These are phyloP conservation scores for Laterallus jamaicensis DNA, from an alignment of 2,113 vertebrate species.

Conservation along the genomic window DNA sequence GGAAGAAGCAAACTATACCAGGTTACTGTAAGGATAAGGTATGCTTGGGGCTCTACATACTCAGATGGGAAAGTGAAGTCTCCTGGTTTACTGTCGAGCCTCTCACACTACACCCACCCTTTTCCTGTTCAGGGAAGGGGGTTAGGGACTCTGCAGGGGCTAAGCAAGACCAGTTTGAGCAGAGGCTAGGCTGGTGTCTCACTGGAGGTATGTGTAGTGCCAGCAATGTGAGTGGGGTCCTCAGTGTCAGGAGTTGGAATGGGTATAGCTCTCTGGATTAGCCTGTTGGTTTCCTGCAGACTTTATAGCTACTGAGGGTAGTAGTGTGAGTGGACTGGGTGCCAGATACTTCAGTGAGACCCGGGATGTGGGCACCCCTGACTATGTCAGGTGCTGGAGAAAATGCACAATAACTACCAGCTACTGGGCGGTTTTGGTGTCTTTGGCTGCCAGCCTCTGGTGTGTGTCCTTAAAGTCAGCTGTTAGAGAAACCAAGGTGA, in stretches of 20 bases:
- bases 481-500: background rate
- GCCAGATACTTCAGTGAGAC: background rate
- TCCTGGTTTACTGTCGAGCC: background rate
- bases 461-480: background rate
- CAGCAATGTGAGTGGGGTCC: background rate
- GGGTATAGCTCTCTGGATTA: background rate
- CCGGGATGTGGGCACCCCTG: background rate
- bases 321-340: background rate
- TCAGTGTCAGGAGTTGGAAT: background rate
- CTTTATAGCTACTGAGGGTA: background rate
- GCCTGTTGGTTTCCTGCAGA: background rate
- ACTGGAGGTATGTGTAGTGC: background rate
- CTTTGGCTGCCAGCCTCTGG: background rate
- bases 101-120: background rate
- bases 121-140: background rate
- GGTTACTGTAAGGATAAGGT: background rate
- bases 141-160: background rate
- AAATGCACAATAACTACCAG: background rate
- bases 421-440: background rate
- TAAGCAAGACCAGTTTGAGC: background rate
- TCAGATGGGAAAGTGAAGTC: accelerated
- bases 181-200: background rate
- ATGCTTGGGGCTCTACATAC: background rate
- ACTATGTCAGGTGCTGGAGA: background rate
- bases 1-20: background rate